Conservation (phyloP, 1,140 invertebrate genomes). For the Frieseomelitta varia region DNA sequence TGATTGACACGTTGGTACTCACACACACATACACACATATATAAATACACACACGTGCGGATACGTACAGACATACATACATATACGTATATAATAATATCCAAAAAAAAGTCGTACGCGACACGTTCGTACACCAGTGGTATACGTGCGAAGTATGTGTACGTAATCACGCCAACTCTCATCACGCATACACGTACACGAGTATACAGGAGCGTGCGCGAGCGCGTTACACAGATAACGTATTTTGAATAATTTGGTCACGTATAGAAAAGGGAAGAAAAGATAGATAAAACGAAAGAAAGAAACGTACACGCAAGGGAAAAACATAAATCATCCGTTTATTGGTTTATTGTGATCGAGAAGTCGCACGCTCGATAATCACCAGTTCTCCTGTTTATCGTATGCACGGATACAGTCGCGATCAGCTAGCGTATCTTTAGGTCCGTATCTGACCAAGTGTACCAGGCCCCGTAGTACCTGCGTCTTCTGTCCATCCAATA, state of each 20-base stretch:
- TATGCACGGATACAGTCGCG: conserved; percentile 54
- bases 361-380: conserved; percentile 43
- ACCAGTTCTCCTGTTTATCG: conserved; percentile 36
- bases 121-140: not conserved
- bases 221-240: conserved; percentile 2
- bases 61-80: not conserved
- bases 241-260: conserved; percentile 3
- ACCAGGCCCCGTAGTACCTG: conserved; percentile 61
- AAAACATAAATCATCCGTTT: conserved; percentile 24
- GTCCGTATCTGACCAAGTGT: conserved; percentile 57
- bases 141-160: conserved; percentile 29
- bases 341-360: conserved; percentile 59
- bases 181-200: not conserved
- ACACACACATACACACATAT: not conserved
- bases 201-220: not conserved
- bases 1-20: conserved; percentile 63
- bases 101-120: not conserved
- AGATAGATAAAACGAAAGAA: conserved; percentile 1
- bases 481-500: conserved; percentile 65
- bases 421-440: conserved; percentile 51
- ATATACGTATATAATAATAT: not conserved
- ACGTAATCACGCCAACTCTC: conserved; percentile 17
- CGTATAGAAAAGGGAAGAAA: not conserved
- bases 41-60: not conserved
- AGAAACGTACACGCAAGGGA: not conserved